Evolutionary conservation across 2,113 vertebrate species (phyloP), one percentile per base, ranked within the genome.

Genomic region (Balaeniceps rex): DNA sequence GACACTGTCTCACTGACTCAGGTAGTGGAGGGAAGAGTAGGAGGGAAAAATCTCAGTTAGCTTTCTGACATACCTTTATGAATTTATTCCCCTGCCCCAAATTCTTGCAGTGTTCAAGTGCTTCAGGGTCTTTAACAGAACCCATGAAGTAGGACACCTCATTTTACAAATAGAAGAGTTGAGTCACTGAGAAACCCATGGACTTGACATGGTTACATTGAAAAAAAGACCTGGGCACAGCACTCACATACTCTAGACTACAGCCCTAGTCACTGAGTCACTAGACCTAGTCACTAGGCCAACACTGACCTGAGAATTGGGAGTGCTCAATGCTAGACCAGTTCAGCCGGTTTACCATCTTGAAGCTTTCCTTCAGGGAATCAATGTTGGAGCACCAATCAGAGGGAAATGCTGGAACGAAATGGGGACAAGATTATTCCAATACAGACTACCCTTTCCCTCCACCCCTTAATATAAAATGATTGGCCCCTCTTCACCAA

Each of bases 251-350:
- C 68, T 72, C 40, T 51, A 66, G 36, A 54, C 51, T 72, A 65
- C 24, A 91, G 77, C 31, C 42, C 71, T 12, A 34, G 49, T 31
- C 87, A 83, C 3, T 47, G 49, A 63, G 42, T 69, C 61, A 83
- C 31, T 54, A 71, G 34, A 61, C 16, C 44, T 42, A 26, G 36
- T 29, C 64, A 61, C 58, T 47, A 57, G 68, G 42, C 69, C 69
- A 84, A 38, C 46, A 98, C 98, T 96, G 61, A 99, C 99, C 99
- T 98, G 99, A 99, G 96, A 99, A 98, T 69, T 98, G 98, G 68
- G 99, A 98, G 95, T 99, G 98, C 93, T 99, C 99, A 68, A 99
- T 99, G 97, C 98, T 99, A 64, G 99, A 99, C 99, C 99, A 99
- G 97, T 99, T 99, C 94, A 99, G 98, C 92, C 97, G 98, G 96